Evolutionary conservation across 2,888 invertebrate species (phyloP).

Genomic region (Leucania comma): DNA sequence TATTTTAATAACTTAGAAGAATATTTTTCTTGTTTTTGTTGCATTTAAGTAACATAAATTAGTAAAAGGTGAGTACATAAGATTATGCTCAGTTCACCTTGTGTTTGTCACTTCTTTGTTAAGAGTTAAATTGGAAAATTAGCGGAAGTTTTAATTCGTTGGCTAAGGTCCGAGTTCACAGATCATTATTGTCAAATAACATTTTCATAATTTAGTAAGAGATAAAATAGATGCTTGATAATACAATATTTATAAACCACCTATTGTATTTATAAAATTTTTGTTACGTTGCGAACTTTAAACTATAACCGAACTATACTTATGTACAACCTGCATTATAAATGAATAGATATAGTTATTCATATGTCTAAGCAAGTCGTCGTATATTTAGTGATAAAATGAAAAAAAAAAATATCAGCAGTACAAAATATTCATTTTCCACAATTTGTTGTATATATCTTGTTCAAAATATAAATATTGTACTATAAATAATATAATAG

Average conservation of each 20-base stretch:
- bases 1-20: background rate
- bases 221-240: background rate
- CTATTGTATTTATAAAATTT: too few species aligned
- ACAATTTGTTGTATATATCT: too few species aligned
- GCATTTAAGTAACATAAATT: background rate
- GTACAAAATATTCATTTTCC: too few species aligned
- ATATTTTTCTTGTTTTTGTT: conserved; percentile 10
- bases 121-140: conserved; percentile 14
- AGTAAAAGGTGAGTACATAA: conserved; percentile 35
- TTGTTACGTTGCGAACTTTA: too few species aligned
- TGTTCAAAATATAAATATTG: too few species aligned
- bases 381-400: too few species aligned
- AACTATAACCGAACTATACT: too few species aligned
- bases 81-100: background rate
- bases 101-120: background rate
- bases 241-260: background rate
- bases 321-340: too few species aligned
- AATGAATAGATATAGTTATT: too few species aligned
- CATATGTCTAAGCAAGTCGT: too few species aligned
- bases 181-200: background rate
- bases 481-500: too few species aligned
- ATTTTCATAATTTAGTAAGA: background rate
- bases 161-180: conserved; percentile 13
- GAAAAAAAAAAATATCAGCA: too few species aligned
- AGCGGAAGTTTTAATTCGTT: conserved; percentile 22